Conservation (phyloP, 2,888 invertebrate genomes). For the Drosophila paracracens region DNA sequence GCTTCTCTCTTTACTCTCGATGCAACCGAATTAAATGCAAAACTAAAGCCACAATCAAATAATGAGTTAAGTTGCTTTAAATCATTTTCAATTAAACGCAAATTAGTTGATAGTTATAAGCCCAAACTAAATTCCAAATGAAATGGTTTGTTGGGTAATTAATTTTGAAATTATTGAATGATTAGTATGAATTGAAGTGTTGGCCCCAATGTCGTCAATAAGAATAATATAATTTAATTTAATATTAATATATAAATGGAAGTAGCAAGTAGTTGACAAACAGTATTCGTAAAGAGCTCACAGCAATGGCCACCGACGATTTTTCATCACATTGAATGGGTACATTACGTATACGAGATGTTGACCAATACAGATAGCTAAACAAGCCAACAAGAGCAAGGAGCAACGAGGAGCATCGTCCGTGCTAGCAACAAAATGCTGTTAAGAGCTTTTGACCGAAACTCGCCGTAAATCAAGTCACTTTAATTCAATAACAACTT, state of each 20-base stretch:
- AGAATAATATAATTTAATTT: neutral
- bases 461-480: slow-evolving; percentile 75
- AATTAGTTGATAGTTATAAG: slow-evolving; percentile 29
- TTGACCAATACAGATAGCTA: slow-evolving; percentile 30
- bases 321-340: slow-evolving; percentile 12
- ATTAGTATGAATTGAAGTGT: neutral
- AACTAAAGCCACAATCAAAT: slow-evolving; percentile 12
- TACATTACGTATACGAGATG: slow-evolving; percentile 40
- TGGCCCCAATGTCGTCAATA: neutral
- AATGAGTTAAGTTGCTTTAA: slow-evolving; percentile 11
- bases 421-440: slow-evolving; percentile 37
- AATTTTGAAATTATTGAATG: neutral
- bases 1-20: neutral
- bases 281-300: neutral
- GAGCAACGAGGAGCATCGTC: neutral
- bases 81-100: slow-evolving; percentile 16
- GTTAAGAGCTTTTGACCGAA: slow-evolving; percentile 72
- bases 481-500: slow-evolving; percentile 78
- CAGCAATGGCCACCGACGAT: slow-evolving; percentile 3
- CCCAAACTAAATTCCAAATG: slow-evolving; percentile 4
- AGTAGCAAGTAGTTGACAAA: neutral
- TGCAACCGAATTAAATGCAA: slow-evolving; percentile 7
- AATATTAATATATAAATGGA: neutral
- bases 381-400: slow-evolving; percentile 14
- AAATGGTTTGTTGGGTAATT: neutral